phyloP scores from a whole-genome alignment of 92 coral and sea anemone species.

The Umimayanthus chanpuru region DNA sequence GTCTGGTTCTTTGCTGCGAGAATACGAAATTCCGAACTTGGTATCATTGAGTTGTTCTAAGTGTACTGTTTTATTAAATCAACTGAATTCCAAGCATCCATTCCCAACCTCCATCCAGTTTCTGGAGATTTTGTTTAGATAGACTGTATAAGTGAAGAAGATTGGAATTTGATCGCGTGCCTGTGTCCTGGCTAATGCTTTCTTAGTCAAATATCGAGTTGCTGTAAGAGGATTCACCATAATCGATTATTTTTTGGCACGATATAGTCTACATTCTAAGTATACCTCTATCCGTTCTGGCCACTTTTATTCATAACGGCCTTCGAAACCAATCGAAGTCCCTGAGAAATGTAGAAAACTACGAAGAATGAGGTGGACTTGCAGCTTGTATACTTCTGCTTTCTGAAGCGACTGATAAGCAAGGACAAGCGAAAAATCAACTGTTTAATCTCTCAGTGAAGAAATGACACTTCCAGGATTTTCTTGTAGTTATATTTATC shows the following conservation, averaged over 20 bases:
- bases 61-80: background rate
- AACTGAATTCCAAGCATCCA: background rate
- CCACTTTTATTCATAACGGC: background rate
- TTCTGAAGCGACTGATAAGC: background rate
- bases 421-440: too few relatives aligned
- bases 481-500: too few relatives aligned
- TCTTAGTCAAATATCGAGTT: background rate
- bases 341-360: background rate
- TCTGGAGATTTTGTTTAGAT: background rate
- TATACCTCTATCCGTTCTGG: background rate
- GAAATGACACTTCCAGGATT: background rate
- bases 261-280: background rate
- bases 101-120: background rate
- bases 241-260: background rate
- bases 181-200: background rate
- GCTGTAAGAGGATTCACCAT: background rate
- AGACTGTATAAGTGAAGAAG: background rate
- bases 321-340: background rate
- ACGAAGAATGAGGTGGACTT: background rate
- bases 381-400: too few relatives aligned
- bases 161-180: background rate
- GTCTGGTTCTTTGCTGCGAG: background rate
- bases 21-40: too few relatives aligned
- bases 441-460: background rate
- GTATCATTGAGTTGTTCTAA: too few relatives aligned